Conservation (phyloP, 2,797 vertebrate species). For the Xiphorhynchus erythropygius region DNA sequence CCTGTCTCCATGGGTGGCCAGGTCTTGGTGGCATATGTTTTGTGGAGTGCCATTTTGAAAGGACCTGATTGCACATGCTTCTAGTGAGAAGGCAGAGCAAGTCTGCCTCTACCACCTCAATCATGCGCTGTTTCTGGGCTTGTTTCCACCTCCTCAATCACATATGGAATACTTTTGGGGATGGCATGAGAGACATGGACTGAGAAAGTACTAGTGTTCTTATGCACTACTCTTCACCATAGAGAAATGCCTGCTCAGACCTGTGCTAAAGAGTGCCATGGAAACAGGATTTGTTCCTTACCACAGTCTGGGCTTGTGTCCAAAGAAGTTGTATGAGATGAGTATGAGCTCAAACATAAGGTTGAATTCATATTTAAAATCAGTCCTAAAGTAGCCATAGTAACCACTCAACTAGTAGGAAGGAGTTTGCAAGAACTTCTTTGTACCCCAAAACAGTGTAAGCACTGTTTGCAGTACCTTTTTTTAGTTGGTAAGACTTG, state of each 20-base stretch:
- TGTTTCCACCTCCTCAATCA: not conserved
- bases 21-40: not conserved
- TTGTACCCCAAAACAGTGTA: not conserved
- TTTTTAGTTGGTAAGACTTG: not conserved
- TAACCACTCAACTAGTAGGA: not conserved
- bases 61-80: not conserved
- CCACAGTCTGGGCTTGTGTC: not conserved
- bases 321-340: not conserved
- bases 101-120: not conserved
- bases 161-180: not conserved
- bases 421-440: not conserved
- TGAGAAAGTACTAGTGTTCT: not conserved
- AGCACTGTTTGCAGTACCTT: not conserved
- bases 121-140: fast-evolving
- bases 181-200: not conserved
- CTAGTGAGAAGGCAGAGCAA: not conserved
- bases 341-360: not conserved
- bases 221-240: not conserved
- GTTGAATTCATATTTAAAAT: not conserved
- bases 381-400: not conserved
- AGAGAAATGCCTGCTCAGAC: not conserved
- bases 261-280: not conserved
- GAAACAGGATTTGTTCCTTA: not conserved
- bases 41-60: not conserved
- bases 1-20: not conserved